phyloP scores from a whole-genome alignment of 2,113 vertebrate species.

The Setophaga kirtlandii region DNA sequence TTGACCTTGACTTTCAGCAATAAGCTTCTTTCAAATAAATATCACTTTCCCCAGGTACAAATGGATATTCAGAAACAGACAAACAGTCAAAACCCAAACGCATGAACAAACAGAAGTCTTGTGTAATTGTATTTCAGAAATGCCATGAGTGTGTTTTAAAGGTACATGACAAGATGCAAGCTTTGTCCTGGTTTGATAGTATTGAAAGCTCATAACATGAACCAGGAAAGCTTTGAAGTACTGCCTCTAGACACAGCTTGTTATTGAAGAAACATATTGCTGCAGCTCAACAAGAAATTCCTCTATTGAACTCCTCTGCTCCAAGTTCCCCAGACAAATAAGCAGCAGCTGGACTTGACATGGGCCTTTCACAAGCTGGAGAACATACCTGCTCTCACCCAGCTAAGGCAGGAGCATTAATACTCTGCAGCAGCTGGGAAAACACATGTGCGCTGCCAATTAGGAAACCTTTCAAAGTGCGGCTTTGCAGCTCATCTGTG shows the following conservation, averaged over 20 bases:
- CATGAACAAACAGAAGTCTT: background rate
- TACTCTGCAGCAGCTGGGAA: background rate
- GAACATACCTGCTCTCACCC: background rate
- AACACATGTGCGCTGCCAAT: background rate
- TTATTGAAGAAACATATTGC: background rate
- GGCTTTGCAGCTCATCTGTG: constrained; percentile 32
- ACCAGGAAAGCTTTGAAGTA: background rate
- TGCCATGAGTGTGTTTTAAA: background rate
- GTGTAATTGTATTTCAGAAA: background rate
- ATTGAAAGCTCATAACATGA: background rate
- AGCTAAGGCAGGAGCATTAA: background rate
- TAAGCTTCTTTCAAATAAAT: constrained; percentile 60
- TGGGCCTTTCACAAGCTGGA: background rate
- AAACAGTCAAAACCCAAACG: background rate
- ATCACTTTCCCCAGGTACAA: constrained; percentile 40
- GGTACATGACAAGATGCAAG: background rate
- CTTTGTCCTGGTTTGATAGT: background rate
- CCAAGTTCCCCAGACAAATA: background rate
- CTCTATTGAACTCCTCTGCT: background rate
- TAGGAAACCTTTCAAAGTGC: constrained; percentile 45
- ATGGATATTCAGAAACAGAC: constrained; percentile 33
- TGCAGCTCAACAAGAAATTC: background rate
- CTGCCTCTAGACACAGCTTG: background rate
- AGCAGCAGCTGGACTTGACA: background rate
- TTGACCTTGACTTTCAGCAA: constrained; percentile 58